These are phyloP conservation scores for Gnathonemus echidnorhynchus DNA, from an alignment of 2,113 vertebrate species.

Conservation along the genomic window DNA sequence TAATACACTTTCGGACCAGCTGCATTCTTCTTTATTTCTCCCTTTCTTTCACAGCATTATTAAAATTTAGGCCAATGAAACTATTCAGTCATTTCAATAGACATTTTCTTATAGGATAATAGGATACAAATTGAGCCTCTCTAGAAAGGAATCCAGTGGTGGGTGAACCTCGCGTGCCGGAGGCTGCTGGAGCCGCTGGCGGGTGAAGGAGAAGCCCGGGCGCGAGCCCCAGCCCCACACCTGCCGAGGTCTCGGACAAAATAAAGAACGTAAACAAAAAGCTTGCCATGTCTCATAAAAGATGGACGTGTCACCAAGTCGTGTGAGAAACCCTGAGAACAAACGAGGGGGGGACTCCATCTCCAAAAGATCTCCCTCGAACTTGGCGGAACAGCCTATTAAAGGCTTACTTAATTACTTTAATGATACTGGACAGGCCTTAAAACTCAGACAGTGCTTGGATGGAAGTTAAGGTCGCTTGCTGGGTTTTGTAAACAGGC, in stretches of 20 bases:
- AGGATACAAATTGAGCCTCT: conserved; percentile 99
- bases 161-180: conserved; percentile 89
- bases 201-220: conserved; percentile 70
- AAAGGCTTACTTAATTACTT: conserved; percentile 99
- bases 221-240: conserved; percentile 91
- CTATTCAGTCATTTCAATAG: conserved; percentile 98
- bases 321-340: conserved; percentile 95
- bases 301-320: conserved; percentile 94
- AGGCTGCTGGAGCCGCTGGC: conserved; percentile 74
- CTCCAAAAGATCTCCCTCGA: conserved; percentile 93
- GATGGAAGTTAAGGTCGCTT: conserved; percentile 66
- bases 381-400: conserved; percentile 99
- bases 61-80: conserved; percentile 97
- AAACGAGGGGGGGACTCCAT: conserved; percentile 78
- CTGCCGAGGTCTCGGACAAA: conserved; percentile 86
- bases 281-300: conserved; percentile 85
- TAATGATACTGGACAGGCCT: conserved; percentile 97
- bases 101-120: conserved; percentile 99
- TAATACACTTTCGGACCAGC: conserved; percentile 93
- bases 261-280: conserved; percentile 89
- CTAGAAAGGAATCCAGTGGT: conserved; percentile 74
- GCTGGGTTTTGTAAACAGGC: conserved; percentile 80
- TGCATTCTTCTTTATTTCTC: conserved; percentile 95
- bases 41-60: conserved; percentile 90
- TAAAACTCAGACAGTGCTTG: conserved; percentile 75